Percentiles rank a stretch among this genome's conserved stretches.
phyloP scores from a whole-genome alignment of 2,797 vertebrate genomes.

The Oreochromis mossambicus region DNA sequence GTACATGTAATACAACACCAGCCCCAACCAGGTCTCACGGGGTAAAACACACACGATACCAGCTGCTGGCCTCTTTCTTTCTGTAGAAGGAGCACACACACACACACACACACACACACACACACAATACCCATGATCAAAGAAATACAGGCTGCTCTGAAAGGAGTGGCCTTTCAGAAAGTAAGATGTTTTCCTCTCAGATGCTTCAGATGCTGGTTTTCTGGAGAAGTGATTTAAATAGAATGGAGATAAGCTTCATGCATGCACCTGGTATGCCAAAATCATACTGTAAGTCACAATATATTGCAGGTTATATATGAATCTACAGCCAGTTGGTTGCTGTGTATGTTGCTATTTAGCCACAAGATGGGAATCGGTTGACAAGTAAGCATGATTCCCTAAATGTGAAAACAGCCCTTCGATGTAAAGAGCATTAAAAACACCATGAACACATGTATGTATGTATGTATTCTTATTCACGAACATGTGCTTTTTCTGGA shows the following conservation, averaged over 20 bases:
- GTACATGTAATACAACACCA: slow-evolving; percentile 62
- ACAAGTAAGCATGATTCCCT: neutral
- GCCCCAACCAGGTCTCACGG: slow-evolving; percentile 43
- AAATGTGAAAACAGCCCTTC: neutral
- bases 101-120: neutral
- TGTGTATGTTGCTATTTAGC: neutral
- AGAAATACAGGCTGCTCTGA: slow-evolving; percentile 13
- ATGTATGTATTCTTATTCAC: slow-evolving; percentile 38
- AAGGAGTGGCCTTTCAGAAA: slow-evolving; percentile 8
- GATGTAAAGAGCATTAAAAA: neutral
- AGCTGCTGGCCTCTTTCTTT: slow-evolving; percentile 47
- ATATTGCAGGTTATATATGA: neutral
- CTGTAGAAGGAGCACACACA: neutral
- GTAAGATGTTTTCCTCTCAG: slow-evolving; percentile 18
- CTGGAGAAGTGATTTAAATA: neutral
- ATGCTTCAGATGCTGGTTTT: neutral
- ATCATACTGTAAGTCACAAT: neutral
- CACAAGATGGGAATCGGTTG: neutral
- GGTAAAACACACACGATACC: slow-evolving; percentile 59
- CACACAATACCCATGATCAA: slow-evolving; percentile 18
- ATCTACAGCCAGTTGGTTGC: neutral
- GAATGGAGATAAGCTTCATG: neutral
- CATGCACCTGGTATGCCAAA: neutral
- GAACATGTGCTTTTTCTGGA: slow-evolving; percentile 37
- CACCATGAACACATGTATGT: neutral